A percentile compares a stretch with the other conserved stretches of the same genome.
phyloP scores from a whole-genome alignment of 2,888 invertebrate species.

The Drosophila koepferae region DNA sequence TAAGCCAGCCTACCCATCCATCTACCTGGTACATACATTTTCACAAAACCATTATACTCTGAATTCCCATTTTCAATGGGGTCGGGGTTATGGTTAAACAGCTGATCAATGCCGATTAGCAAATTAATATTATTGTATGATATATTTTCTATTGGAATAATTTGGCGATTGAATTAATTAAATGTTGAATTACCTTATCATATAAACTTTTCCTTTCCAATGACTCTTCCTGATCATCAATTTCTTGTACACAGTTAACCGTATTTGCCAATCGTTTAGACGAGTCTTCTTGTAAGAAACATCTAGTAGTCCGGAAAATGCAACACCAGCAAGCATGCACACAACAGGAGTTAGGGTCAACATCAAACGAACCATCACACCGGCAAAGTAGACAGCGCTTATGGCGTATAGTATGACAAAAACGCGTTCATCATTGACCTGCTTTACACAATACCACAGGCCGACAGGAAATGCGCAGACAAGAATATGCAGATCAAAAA shows the following conservation, averaged over 20 bases:
- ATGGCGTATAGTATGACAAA: constrained; percentile 98
- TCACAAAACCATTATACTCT: no score
- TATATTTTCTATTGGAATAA: no score
- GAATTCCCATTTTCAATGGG: no score
- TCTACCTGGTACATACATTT: no score
- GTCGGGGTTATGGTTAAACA: no score
- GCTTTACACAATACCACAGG: constrained; percentile 99
- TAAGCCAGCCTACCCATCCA: no score
- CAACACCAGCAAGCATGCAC: constrained; percentile 97
- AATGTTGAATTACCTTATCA: constrained; percentile 90
- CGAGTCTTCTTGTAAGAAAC: constrained; percentile 91
- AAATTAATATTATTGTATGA: no score
- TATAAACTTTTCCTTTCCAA: constrained; percentile 89
- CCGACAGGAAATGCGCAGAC: constrained; percentile 99
- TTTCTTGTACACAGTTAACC: constrained; percentile 40
- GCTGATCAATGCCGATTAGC: no score
- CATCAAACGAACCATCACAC: constrained; percentile 99
- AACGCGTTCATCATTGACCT: constrained; percentile 98
- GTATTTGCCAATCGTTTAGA: constrained; percentile 63
- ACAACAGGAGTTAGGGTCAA: constrained; percentile 99
- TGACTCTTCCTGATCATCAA: constrained; percentile 87
- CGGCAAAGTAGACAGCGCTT: constrained; percentile 99
- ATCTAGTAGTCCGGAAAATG: constrained; percentile 96
- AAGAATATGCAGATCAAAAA: constrained; percentile 98
- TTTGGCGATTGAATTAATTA: neutral